Base-by-base conservation (phyloP, 2,113 vertebrate species). In the Oxyruncus cristatus region DNA sequence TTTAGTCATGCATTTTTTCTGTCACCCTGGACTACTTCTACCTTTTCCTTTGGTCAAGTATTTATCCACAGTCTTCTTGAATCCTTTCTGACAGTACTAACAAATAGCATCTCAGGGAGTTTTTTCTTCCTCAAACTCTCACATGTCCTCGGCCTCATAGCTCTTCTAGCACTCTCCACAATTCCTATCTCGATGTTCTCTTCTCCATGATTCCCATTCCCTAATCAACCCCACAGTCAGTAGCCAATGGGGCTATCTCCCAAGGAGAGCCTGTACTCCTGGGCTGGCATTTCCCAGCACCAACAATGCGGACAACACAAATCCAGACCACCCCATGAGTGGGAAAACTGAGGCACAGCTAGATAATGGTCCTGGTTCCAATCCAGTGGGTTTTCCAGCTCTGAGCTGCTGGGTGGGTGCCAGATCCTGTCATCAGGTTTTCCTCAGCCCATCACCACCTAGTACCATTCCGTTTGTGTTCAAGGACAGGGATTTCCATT, bases 241-340 rank as follows among this genome's bases (percentile, higher is more conserved):
- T 17, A 79, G 21, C 28, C 14, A 44, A 46, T 17, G 41, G 9
- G 5, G 5, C 8, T 73, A 11, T 22, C n/a, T 90, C 32, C 28
- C 49, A 65, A 62, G n/a, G n/a, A n/a, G n/a, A n/a, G n/a, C n/a
- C n/a, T n/a, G n/a, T n/a, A n/a, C n/a, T n/a, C n/a, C 89, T 21
- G 7, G 46, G 8, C 44, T 4, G 20, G 59, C 35, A 12, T 47
- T 81, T 88, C 68, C 52, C 65, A 77, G 5, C 35, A 35, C 47
- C 56, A 33, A 1, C 33, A 22, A n/a, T 15, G 1, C 16, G 6
- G 12, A 62, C 24, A 63, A 11, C n/a, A 30, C 47, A 72, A 79
- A 67, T 42, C n/a, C 0, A 0, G 17, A 58, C 16, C 17, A 3
- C 3, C 6, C 30, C n/a, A 2, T n/a, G 23, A 17, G 30, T 23